phyloP scores from a whole-genome alignment of 2,888 invertebrate species.

The Labia minor region DNA sequence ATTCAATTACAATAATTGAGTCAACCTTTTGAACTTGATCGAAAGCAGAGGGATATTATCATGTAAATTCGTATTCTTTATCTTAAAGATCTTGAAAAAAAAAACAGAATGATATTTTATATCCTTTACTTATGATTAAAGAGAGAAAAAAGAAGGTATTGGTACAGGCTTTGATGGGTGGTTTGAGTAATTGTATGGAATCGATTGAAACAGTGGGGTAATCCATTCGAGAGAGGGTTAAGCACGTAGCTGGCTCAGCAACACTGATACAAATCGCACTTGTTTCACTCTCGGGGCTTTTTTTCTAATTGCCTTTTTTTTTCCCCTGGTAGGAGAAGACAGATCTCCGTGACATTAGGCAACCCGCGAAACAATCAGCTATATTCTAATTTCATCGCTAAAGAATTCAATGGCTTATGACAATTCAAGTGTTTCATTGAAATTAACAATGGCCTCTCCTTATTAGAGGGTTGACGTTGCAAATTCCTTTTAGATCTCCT shows the following conservation, averaged over 20 bases:
- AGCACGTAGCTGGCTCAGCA: background rate
- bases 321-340: too few relatives aligned
- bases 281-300: background rate
- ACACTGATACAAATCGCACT: background rate
- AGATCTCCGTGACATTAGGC: too few relatives aligned
- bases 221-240: constrained; percentile 1
- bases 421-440: constrained; percentile 4
- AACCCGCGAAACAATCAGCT: background rate
- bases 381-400: constrained; percentile 1
- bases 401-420: constrained; percentile 5
- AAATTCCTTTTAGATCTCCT: background rate
- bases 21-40: background rate
- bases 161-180: background rate
- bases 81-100: background rate
- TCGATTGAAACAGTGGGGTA: background rate
- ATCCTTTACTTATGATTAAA: too few relatives aligned
- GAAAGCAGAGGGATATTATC: background rate
- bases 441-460: background rate
- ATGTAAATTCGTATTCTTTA: background rate
- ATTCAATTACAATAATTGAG: constrained; percentile 4
- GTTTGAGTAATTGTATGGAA: background rate
- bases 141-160: too few relatives aligned
- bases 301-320: background rate
- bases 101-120: too few relatives aligned
- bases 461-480: constrained; percentile 4